These are phyloP conservation scores for Cydia pomonella DNA, from an alignment of 1,140 invertebrate species.

Conservation along the genomic window DNA sequence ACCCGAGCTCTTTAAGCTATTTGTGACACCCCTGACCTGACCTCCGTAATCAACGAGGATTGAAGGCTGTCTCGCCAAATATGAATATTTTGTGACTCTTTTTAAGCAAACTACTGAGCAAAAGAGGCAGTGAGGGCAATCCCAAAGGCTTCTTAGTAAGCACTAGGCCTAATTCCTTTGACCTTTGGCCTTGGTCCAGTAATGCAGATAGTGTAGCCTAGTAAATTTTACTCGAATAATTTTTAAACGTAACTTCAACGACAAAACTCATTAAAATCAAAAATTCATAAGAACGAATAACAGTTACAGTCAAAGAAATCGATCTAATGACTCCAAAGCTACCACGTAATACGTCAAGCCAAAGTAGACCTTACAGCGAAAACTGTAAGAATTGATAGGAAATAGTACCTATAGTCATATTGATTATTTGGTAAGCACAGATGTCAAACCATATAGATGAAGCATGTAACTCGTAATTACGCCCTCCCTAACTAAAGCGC, in stretches of 20 bases:
- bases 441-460: not conserved
- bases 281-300: not conserved
- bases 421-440: not conserved
- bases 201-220: not conserved
- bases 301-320: not conserved
- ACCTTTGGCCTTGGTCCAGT: no score
- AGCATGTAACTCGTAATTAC: not conserved
- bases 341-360: not conserved
- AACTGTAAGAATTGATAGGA: not conserved
- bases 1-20: constrained; percentile 10
- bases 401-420: not conserved
- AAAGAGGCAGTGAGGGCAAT: no score
- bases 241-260: not conserved
- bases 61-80: not conserved
- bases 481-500: no score
- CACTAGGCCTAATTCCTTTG: no score
- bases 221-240: not conserved
- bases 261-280: not conserved
- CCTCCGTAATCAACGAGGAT: constrained; percentile 30
- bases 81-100: not conserved
- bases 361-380: not conserved
- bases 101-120: not conserved
- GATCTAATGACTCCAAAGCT: not conserved
- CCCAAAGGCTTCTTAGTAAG: no score
- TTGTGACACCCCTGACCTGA: constrained; percentile 16